Percentiles rank a stretch among this genome's conserved stretches.
These are phyloP conservation scores for Mesoligia furuncula DNA, from an alignment of 2,888 invertebrate genomes.

Conservation along the genomic window DNA sequence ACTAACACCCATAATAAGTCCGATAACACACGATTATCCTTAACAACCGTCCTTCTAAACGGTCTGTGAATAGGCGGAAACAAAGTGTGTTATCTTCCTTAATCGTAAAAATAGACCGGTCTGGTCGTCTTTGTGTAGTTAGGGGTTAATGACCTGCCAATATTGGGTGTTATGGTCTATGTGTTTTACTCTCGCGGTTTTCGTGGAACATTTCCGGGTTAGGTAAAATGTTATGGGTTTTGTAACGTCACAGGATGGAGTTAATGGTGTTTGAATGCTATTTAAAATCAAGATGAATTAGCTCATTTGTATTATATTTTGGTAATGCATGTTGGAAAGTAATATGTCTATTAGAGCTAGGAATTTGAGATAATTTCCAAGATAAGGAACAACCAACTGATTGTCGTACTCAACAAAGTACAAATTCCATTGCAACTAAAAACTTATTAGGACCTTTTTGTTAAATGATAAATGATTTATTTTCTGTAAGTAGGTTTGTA, in stretches of 20 bases:
- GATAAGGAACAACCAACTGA: too few species aligned
- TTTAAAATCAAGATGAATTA: neutral
- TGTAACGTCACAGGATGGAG: neutral
- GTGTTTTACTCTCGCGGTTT: slow-evolving; percentile 43
- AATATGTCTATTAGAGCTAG: neutral
- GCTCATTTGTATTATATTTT: neutral
- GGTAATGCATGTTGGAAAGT: neutral
- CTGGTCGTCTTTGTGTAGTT: slow-evolving; percentile 30
- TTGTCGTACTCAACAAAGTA: too few species aligned
- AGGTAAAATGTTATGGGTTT: neutral
- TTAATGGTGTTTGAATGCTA: neutral
- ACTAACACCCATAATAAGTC: slow-evolving; percentile 27
- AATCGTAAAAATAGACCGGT: slow-evolving; percentile 52
- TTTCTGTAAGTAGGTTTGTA: too few species aligned
- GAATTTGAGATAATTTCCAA: too few species aligned
- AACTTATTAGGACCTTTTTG: too few species aligned
- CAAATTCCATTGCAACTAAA: too few species aligned
- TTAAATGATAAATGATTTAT: too few species aligned
- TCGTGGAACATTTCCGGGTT: neutral
- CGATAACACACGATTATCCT: slow-evolving; percentile 40
- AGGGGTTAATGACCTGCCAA: slow-evolving; percentile 50
- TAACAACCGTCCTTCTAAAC: slow-evolving; percentile 30
- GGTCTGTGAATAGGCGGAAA: slow-evolving; percentile 37
- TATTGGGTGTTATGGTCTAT: slow-evolving; percentile 34
- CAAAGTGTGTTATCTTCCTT: slow-evolving; percentile 44